These are phyloP conservation scores for Pogonomyrmex californicus DNA, from an alignment of 1,140 invertebrate species.

Conservation along the genomic window DNA sequence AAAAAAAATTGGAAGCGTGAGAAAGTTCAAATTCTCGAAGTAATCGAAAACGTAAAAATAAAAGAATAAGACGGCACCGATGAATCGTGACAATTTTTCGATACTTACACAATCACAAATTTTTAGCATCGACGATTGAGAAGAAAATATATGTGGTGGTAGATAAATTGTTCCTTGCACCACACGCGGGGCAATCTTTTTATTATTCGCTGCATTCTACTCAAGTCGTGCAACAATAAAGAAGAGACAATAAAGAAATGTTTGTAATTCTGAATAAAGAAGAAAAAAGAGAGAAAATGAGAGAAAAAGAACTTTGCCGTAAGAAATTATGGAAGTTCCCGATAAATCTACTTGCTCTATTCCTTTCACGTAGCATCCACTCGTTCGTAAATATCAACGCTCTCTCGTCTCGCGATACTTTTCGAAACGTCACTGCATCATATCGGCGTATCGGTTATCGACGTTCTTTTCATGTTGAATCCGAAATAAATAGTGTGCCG, in stretches of 20 bases:
- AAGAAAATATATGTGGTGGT: not conserved
- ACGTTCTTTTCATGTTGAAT: slow-evolving; percentile 55
- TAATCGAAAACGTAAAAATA: slow-evolving; percentile 41
- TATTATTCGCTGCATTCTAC: slow-evolving; percentile 10
- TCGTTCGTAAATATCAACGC: slow-evolving; percentile 55
- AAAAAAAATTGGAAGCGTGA: slow-evolving; percentile 45
- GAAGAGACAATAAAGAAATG: slow-evolving; percentile 25
- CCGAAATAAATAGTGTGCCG: slow-evolving; percentile 47
- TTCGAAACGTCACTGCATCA: slow-evolving; percentile 14
- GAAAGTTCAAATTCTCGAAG: slow-evolving; percentile 33
- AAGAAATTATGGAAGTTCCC: slow-evolving; percentile 53
- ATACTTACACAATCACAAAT: not conserved
- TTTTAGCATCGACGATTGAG: slow-evolving; percentile 22
- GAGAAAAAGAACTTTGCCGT: not conserved
- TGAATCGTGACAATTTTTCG: slow-evolving; percentile 49
- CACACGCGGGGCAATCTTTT: not conserved
- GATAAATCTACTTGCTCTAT: slow-evolving; percentile 27
- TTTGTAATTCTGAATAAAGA: not conserved
- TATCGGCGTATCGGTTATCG: slow-evolving; percentile 32
- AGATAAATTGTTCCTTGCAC: not conserved
- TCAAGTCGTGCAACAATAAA: slow-evolving; percentile 26
- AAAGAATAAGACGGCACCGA: not conserved
- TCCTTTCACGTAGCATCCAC: slow-evolving; percentile 52
- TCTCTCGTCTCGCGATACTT: slow-evolving; percentile 39
- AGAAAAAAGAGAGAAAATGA: not conserved